phyloP scores from a whole-genome alignment of 2,797 vertebrate genomes.

The Dermochelys coriacea region DNA sequence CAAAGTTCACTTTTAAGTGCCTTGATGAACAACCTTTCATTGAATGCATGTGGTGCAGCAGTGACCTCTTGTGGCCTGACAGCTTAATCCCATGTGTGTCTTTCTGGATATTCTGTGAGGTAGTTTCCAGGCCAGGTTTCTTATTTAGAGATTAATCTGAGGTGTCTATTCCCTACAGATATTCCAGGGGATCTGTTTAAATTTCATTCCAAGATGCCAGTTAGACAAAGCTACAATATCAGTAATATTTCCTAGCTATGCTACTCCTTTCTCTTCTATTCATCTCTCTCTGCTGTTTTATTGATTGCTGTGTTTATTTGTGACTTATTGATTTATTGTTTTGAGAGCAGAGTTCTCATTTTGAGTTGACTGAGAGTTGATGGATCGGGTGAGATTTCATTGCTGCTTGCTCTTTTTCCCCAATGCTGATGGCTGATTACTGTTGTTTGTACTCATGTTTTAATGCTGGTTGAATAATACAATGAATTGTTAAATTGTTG shows the following conservation, averaged over 20 bases:
- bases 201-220: not conserved
- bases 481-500: slow-evolving; percentile 51
- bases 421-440: not conserved
- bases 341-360: not conserved
- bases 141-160: fast-evolving
- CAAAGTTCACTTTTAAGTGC: fast-evolving
- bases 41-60: not conserved
- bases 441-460: slow-evolving; percentile 1
- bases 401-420: not conserved
- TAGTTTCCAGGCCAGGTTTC: not conserved
- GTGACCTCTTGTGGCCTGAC: slow-evolving; percentile 28
- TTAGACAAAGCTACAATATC: not conserved
- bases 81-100: fast-evolving
- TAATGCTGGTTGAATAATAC: slow-evolving; percentile 10
- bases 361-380: not conserved
- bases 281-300: not conserved
- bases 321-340: not conserved
- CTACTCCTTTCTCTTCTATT: not conserved
- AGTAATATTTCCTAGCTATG: not conserved
- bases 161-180: not conserved
- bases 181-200: not conserved
- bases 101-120: not conserved
- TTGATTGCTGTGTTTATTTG: not conserved
- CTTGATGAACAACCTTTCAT: fast-evolving
- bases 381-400: not conserved